Evolutionary conservation across 2,888 invertebrate genomes (phyloP).

Genomic region (Drosophila merina): DNA sequence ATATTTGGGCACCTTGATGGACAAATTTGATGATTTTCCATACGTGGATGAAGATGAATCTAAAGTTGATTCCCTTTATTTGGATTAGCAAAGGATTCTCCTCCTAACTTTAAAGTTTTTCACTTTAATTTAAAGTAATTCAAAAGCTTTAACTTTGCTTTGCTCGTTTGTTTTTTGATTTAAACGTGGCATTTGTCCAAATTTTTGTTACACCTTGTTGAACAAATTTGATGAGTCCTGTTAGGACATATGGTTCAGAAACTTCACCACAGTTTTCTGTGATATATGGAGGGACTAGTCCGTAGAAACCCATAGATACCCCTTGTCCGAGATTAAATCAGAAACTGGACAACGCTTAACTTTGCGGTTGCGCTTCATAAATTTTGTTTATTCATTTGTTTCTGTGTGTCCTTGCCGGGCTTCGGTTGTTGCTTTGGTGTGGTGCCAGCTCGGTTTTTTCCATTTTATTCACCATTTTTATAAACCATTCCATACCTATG

Average conservation of each 20-base stretch:
- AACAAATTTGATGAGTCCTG: constrained; percentile 23
- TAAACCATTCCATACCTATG: not conserved
- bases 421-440: constrained; percentile 45
- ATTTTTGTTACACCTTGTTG: constrained; percentile 14
- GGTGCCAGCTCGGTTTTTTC: constrained; percentile 13
- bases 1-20: constrained; percentile 26
- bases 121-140: not conserved
- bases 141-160: not conserved
- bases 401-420: constrained; percentile 27
- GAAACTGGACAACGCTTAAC: constrained; percentile 51
- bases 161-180: constrained; percentile 12
- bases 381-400: constrained; percentile 67
- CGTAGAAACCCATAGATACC: constrained; percentile 4
- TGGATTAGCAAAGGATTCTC: not conserved
- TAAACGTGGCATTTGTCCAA: not conserved
- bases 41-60: constrained; percentile 17
- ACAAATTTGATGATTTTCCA: constrained; percentile 13
- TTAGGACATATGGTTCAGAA: constrained; percentile 12
- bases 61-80: constrained; percentile 53
- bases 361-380: constrained; percentile 62
- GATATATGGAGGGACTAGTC: constrained; percentile 20
- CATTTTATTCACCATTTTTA: no score
- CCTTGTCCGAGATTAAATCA: constrained; percentile 58
- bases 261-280: not conserved
- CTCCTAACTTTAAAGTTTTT: no score